These are phyloP conservation scores for Turnix velox DNA, from an alignment of 2,113 vertebrate genomes.

Conservation along the genomic window DNA sequence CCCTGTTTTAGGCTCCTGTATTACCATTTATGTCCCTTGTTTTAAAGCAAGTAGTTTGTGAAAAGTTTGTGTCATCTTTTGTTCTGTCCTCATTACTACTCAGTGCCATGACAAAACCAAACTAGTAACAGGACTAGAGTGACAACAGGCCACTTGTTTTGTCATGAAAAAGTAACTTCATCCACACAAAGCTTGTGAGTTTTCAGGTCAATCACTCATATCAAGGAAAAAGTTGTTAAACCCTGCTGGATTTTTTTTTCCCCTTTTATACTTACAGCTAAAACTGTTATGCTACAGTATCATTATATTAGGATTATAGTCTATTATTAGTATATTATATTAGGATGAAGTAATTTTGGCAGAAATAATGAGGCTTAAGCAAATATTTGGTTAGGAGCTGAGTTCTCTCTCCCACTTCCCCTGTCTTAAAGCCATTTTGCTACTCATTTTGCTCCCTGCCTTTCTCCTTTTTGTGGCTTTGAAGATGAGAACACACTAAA, in stretches of 20 bases:
- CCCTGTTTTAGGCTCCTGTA: too few relatives aligned
- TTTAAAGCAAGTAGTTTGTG: too few relatives aligned
- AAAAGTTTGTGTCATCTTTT: too few relatives aligned
- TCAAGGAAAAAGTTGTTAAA: not conserved
- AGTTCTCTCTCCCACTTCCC: not conserved
- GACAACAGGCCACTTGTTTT: not conserved
- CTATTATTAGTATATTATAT: too few relatives aligned
- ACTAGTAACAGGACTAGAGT: not conserved
- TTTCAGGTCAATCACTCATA: not conserved
- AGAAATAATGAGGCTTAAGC: not conserved
- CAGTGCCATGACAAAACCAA: not conserved
- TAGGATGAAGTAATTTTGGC: not conserved
- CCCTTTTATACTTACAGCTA: not conserved
- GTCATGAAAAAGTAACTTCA: not conserved
- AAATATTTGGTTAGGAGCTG: not conserved
- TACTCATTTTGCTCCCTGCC: not conserved
- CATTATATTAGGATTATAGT: not conserved
- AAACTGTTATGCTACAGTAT: not conserved
- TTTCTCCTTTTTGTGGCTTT: not conserved
- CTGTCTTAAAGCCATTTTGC: not conserved
- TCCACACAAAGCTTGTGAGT: not conserved
- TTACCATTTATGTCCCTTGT: too few relatives aligned
- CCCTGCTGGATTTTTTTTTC: not conserved
- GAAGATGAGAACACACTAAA: not conserved
- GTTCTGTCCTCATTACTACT: too few relatives aligned